A percentile compares a stretch with the other conserved stretches of the same genome.
Evolutionary conservation across 92 coral and sea anemone genomes (phyloP).

Genomic region (Blastomussa wellsi): DNA sequence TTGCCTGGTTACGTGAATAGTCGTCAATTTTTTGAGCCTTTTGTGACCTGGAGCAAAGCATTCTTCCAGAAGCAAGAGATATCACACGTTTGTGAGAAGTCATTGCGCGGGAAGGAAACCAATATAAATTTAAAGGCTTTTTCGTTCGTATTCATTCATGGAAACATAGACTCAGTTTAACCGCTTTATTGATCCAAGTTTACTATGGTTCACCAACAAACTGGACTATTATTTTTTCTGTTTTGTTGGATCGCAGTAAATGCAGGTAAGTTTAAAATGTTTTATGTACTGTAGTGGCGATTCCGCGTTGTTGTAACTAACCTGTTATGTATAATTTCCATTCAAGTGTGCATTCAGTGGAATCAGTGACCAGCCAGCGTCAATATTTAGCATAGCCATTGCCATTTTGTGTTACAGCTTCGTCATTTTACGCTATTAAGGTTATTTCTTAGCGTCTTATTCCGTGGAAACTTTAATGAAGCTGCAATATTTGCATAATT

Average conservation of each 20-base stretch:
- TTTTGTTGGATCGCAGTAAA: conserved; percentile 38
- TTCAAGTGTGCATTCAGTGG: conserved; percentile 12
- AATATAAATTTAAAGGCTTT: neutral
- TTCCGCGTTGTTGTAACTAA: neutral
- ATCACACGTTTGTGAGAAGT: neutral
- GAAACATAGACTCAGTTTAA: neutral
- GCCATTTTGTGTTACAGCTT: neutral
- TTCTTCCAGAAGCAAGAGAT: neutral
- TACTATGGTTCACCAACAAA: conserved; percentile 31
- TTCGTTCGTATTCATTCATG: neutral
- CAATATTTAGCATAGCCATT: neutral
- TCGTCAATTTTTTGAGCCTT: neutral
- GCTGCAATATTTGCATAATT: conserved; percentile 6
- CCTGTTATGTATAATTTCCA: neutral
- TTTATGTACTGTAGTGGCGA: neutral
- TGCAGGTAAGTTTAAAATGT: conserved; percentile 39
- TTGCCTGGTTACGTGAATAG: neutral
- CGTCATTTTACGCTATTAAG: neutral
- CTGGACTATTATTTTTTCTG: conserved; percentile 38
- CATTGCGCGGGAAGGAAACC: conserved; percentile 1
- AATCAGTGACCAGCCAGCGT: neutral
- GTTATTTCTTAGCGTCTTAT: neutral
- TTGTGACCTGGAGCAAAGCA: neutral
- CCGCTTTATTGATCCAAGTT: conserved; percentile 6
- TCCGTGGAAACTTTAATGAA: neutral